Evolutionary conservation across 2,888 invertebrate genomes (phyloP), one percentile per base, ranked within the genome.

Genomic region (Acleris laterana): DNA sequence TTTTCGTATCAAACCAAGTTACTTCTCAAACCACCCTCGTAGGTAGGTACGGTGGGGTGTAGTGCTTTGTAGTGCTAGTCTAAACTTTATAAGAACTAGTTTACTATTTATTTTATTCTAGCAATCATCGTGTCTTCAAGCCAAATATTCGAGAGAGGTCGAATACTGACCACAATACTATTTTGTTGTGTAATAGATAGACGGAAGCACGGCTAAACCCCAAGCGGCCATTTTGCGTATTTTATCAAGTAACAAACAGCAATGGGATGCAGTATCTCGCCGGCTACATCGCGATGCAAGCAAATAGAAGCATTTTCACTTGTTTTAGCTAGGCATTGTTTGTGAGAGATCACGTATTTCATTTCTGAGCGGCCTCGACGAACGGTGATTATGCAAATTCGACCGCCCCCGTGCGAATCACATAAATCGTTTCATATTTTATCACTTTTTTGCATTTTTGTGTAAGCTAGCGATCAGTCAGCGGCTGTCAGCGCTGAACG

Each of bases 341-440:
- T 84, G 76, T 76, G 72, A 77, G 62, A 61, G 82, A 84, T 84
- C 85, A 87, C 86, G 85, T 86, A 85, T 88, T 88, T 87, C 84
- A 87, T 88, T 86, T 80, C 78, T 67, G 79, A 75, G 79, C 75
- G 76, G 74, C 76, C 77, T 72, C 79, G 74, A 75, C 74, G 78
- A 78, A 72, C 78, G 82, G 85, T 88, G 87, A 90, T 89, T 89
- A 90, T 89, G 89, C 76, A 88, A 88, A 90, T 89, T 77, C 75
- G 71, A 70, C 77, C 81, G 77, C 79, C 82, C 80, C 72, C 78
- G 77, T 76, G 77, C 80, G 83, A 87, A 85, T 86, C 84, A 83
- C 83, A 87, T 88, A 89, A 90, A 89, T 86, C 88, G 84, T 87
- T 86, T 87, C 81, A 86, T 85, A 86, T 89, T 88, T 88, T 87